These are phyloP conservation scores for Sternarchorhynchus goeldii DNA, from an alignment of 2,797 vertebrate species.

Conservation along the genomic window DNA sequence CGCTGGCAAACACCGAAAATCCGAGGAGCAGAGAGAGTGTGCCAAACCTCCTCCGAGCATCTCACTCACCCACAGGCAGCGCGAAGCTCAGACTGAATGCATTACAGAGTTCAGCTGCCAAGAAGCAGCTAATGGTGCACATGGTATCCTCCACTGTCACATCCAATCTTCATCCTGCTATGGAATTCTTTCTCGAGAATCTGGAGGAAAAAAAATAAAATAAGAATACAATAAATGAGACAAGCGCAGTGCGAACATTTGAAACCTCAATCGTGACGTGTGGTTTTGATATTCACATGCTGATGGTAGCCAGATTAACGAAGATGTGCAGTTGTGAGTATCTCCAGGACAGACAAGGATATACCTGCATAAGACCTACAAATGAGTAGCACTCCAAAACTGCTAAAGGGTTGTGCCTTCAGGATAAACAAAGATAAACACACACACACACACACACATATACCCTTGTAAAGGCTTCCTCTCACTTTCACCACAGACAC, in stretches of 20 bases:
- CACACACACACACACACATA: too few species aligned
- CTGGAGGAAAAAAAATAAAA: background rate
- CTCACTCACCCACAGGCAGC: conserved; percentile 62
- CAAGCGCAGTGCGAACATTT: background rate
- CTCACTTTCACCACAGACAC: too few species aligned
- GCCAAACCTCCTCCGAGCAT: conserved; percentile 50
- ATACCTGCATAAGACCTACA: too few species aligned
- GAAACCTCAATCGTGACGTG: too few species aligned
- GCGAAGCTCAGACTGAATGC: conserved; percentile 59
- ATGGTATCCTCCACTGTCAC: conserved; percentile 57
- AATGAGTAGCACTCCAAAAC: too few species aligned
- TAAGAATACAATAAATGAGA: background rate
- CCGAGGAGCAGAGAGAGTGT: background rate
- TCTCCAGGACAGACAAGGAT: too few species aligned
- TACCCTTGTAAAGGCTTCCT: too few species aligned
- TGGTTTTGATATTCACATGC: too few species aligned
- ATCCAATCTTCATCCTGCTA: conserved; percentile 52
- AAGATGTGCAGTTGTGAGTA: too few species aligned
- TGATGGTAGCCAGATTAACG: too few species aligned
- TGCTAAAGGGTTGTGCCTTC: too few species aligned
- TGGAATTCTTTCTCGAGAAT: conserved; percentile 20
- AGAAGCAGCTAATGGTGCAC: conserved; percentile 53
- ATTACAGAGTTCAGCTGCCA: conserved; percentile 52
- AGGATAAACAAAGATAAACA: too few species aligned
- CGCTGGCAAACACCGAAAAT: conserved; percentile 30